Evolutionary conservation across 1,140 invertebrate genomes (phyloP).

Genomic region (Arctopsyche grandis): DNA sequence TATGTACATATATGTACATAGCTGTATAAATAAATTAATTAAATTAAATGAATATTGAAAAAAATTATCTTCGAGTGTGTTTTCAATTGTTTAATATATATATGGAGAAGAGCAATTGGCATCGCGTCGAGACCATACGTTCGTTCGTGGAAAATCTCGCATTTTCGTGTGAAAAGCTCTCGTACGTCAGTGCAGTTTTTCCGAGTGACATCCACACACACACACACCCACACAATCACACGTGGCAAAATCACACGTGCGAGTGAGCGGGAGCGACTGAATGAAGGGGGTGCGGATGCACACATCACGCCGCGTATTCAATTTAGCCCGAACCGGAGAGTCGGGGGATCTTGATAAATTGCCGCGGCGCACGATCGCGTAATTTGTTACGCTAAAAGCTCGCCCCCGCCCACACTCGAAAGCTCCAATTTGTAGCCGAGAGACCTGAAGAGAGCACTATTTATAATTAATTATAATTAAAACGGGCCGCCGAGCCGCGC

Average conservation of each 20-base stretch:
- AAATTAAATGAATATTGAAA: too few relatives aligned
- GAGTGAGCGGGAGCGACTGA: background rate
- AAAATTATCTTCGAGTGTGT: too few relatives aligned
- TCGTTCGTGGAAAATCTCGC: background rate
- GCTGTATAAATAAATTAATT: too few relatives aligned
- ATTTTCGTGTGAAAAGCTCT: background rate
- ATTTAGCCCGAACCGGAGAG: conserved; percentile 7
- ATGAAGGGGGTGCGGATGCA: background rate
- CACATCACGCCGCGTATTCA: conserved; percentile 30
- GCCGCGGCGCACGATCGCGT: conserved; percentile 26
- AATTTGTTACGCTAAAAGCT: conserved; percentile 32
- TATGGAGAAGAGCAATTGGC: too few relatives aligned
- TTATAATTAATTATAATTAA: conserved; percentile 19
- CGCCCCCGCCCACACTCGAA: background rate
- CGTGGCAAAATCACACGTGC: too few relatives aligned
- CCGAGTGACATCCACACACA: background rate
- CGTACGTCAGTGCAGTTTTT: background rate
- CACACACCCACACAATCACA: background rate
- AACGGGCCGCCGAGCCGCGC: background rate
- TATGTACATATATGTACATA: too few relatives aligned
- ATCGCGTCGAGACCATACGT: too few relatives aligned
- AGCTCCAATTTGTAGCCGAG: conserved; percentile 9
- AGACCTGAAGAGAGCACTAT: background rate
- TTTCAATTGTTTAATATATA: too few relatives aligned
- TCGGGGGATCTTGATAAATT: conserved; percentile 33